phyloP scores from a whole-genome alignment of 2,888 invertebrate genomes.

The Himalopsyche kuldschensis region DNA sequence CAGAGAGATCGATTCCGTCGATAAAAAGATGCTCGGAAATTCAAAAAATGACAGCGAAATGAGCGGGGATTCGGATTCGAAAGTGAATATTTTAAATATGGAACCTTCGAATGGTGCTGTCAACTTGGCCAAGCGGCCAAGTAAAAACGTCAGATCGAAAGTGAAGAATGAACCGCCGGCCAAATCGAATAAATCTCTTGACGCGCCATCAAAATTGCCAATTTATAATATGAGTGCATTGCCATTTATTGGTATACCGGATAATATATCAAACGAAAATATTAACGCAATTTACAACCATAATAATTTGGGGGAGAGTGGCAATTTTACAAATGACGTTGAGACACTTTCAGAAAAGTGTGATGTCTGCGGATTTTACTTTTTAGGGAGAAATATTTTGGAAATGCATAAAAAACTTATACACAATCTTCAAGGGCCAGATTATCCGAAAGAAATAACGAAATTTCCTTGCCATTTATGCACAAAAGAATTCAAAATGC shows the following conservation, averaged over 20 bases:
- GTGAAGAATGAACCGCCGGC: not conserved
- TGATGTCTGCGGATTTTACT: constrained; percentile 72
- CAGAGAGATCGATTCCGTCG: constrained; percentile 49
- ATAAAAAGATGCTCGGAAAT: not conserved
- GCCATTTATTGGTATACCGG: constrained; percentile 49
- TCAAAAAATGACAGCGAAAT: not conserved
- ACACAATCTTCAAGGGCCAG: constrained; percentile 57
- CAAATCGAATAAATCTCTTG: not conserved
- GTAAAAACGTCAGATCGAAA: not conserved
- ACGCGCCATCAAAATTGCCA: not conserved
- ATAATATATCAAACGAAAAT: constrained; percentile 28
- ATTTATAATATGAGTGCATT: constrained; percentile 45
- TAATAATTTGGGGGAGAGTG: not conserved
- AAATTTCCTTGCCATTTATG: constrained; percentile 75
- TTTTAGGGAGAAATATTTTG: constrained; percentile 70
- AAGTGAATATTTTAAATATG: not conserved
- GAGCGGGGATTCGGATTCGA: not conserved
- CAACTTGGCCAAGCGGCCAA: constrained; percentile 6
- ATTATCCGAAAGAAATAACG: constrained; percentile 48
- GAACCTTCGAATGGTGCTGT: not conserved
- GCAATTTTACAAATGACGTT: not conserved
- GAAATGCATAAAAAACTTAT: constrained; percentile 75
- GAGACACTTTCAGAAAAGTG: constrained; percentile 48
- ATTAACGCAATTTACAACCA: not conserved
- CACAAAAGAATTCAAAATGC: constrained; percentile 78